Percentiles rank a stretch among this genome's conserved stretches.
Evolutionary conservation across 1,140 invertebrate species (phyloP).

Genomic region (Papilio xuthus): DNA sequence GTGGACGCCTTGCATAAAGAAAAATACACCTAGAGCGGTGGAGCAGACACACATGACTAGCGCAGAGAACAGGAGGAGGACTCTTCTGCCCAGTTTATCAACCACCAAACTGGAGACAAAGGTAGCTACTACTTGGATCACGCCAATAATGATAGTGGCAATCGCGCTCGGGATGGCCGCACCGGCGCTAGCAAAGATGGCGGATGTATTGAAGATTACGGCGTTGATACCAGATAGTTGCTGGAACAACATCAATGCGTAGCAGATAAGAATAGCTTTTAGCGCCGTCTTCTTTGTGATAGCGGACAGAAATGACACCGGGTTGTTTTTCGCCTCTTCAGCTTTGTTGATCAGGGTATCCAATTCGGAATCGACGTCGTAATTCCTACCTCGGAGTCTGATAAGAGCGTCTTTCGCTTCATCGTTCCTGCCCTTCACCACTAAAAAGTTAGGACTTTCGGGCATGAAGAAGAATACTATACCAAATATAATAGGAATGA

Average conservation of each 20-base stretch:
- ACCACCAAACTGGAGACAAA: constrained; percentile 87
- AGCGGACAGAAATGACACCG: constrained; percentile 81
- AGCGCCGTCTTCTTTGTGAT: constrained; percentile 83
- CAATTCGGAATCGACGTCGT: constrained; percentile 84
- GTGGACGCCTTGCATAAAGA: constrained; percentile 82
- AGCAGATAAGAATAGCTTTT: constrained; percentile 87
- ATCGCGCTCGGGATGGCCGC: constrained; percentile 81
- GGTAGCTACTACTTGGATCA: constrained; percentile 89
- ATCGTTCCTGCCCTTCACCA: constrained; percentile 83
- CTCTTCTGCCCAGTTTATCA: constrained; percentile 88
- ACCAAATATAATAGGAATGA: constrained; percentile 86
- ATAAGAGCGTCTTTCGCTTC: constrained; percentile 85
- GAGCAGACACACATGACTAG: constrained; percentile 84
- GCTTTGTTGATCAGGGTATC: constrained; percentile 84
- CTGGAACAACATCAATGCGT: constrained; percentile 92
- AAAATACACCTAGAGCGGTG: constrained; percentile 84
- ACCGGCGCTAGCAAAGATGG: constrained; percentile 87
- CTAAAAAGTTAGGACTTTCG: constrained; percentile 86
- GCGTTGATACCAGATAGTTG: constrained; percentile 93
- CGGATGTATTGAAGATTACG: constrained; percentile 90
- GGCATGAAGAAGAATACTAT: constrained; percentile 89
- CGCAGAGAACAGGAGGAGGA: constrained; percentile 86
- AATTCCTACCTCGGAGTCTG: constrained; percentile 85
- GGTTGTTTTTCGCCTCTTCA: constrained; percentile 79
- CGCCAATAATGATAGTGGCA: constrained; percentile 88